Conservation (phyloP, 2,113 vertebrate species). For the Suricata suricatta region DNA sequence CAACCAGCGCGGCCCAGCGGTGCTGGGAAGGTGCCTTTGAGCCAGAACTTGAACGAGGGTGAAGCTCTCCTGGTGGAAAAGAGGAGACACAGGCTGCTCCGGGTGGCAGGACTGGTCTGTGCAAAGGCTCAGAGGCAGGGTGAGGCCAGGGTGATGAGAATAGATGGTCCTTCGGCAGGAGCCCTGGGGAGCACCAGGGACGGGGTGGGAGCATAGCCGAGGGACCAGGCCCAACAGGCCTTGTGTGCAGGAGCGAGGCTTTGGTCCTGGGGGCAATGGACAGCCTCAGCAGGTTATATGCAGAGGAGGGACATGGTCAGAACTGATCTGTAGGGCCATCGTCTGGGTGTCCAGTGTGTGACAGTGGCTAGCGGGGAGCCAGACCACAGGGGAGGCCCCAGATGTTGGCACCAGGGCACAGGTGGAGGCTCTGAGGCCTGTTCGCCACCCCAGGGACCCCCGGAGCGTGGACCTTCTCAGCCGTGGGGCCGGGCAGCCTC, state of each 20-base stretch:
- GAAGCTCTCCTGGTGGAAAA: not conserved
- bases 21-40: not conserved
- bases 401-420: not conserved
- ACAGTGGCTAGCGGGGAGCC: too few relatives aligned
- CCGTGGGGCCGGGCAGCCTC: not conserved
- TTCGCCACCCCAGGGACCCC: not conserved
- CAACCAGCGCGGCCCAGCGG: not conserved
- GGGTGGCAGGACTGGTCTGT: rapidly evolving
- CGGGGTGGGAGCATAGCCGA: not conserved
- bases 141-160: rapidly evolving
- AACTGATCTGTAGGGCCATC: not conserved
- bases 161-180: not conserved
- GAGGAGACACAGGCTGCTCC: rapidly evolving
- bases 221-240: not conserved
- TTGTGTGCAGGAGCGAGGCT: not conserved
- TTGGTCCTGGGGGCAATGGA: not conserved
- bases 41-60: not conserved
- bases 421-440: not conserved
- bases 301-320: not conserved
- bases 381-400: not conserved
- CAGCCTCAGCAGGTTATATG: not conserved
- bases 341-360: not conserved
- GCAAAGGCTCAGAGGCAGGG: not conserved
- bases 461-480: not conserved
- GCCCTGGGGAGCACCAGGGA: too few relatives aligned